phyloP scores from a whole-genome alignment of 2,113 vertebrate species.

The Helogale parvula region DNA sequence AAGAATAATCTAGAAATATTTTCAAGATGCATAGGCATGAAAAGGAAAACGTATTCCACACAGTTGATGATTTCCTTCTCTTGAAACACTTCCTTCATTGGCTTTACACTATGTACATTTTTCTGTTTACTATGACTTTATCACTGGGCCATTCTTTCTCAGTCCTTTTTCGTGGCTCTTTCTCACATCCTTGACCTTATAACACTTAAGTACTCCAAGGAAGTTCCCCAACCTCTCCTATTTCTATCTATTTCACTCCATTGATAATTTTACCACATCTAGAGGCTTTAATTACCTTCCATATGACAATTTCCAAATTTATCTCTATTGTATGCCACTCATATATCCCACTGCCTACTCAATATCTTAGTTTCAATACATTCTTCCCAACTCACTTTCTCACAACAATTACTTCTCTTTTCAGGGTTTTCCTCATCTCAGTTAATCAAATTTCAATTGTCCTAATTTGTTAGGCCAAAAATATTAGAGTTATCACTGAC shows the following conservation, averaged over 20 bases:
- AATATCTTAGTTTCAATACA: neutral
- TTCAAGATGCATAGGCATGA: neutral
- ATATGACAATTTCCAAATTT: neutral
- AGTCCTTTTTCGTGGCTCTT: neutral
- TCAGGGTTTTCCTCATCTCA: neutral
- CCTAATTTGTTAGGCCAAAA: neutral
- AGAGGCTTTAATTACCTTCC: neutral
- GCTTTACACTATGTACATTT: neutral
- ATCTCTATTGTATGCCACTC: neutral
- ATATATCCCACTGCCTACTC: neutral
- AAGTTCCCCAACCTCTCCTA: accelerated
- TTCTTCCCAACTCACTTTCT: neutral
- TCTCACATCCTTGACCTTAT: neutral
- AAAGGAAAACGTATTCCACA: neutral
- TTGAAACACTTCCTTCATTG: neutral
- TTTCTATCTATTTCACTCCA: neutral
- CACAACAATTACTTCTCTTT: neutral
- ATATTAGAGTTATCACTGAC: neutral
- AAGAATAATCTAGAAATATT: neutral
- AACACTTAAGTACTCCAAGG: neutral
- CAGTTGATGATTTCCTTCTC: neutral
- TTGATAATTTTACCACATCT: neutral
- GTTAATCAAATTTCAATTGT: neutral
- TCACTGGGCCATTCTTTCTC: neutral
- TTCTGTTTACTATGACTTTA: neutral